These are phyloP conservation scores for Cebus imitator DNA, from an alignment of 2,113 vertebrate genomes.

Conservation along the genomic window DNA sequence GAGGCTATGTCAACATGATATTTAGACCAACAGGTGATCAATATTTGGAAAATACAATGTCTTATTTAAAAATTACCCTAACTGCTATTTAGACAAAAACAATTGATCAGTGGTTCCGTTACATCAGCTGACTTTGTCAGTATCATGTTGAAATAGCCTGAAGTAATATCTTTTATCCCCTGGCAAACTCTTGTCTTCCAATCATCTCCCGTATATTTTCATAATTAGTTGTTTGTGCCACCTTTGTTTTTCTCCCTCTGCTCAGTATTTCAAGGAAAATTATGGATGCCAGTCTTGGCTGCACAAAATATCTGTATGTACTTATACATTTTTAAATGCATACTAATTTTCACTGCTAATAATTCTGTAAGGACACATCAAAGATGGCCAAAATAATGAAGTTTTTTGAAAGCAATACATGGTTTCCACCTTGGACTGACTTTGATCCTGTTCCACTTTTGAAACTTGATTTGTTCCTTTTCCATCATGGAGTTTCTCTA, in stretches of 20 bases:
- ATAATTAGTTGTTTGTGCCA: slow-evolving; percentile 50
- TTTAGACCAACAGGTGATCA: slow-evolving; percentile 27
- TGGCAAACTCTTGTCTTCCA: slow-evolving; percentile 76
- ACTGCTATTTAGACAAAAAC: slow-evolving; percentile 32
- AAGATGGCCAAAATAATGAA: slow-evolving; percentile 12
- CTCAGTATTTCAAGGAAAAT: slow-evolving; percentile 46
- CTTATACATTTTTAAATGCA: slow-evolving; percentile 32
- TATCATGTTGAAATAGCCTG: slow-evolving; percentile 78
- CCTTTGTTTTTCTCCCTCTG: neutral
- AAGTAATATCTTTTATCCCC: slow-evolving; percentile 62
- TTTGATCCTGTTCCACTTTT: slow-evolving; percentile 26
- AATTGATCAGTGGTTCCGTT: slow-evolving; percentile 10
- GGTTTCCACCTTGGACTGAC: slow-evolving; percentile 15
- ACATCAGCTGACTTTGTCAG: neutral
- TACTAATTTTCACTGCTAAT: slow-evolving; percentile 41
- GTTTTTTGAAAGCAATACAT: slow-evolving; percentile 17
- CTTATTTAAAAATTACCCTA: slow-evolving; percentile 11
- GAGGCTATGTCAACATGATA: slow-evolving; percentile 77
- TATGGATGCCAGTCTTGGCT: slow-evolving; percentile 18
- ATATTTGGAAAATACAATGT: slow-evolving; percentile 21
- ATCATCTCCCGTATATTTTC: slow-evolving; percentile 57
- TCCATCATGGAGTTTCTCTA: slow-evolving; percentile 7
- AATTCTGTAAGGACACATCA: slow-evolving; percentile 29
- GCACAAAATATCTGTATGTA: slow-evolving; percentile 39
- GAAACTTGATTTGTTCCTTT: slow-evolving; percentile 37